Percentiles rank a stretch among this genome's conserved stretches.
Conservation (phyloP, 2,113 vertebrate genomes). For the Sylvietta virens region DNA sequence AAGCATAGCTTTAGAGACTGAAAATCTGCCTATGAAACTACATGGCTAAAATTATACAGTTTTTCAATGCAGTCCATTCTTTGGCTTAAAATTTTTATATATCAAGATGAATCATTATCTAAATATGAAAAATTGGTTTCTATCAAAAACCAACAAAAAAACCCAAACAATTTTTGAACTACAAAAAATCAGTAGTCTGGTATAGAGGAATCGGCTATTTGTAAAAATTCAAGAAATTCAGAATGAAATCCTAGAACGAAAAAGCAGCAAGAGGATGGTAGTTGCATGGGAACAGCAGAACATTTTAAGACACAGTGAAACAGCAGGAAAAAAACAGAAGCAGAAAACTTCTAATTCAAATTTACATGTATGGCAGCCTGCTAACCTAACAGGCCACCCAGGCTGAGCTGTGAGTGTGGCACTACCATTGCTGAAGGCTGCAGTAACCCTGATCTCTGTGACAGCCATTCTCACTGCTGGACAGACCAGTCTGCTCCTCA, state of each 20-base stretch:
- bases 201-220: background rate
- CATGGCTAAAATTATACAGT: background rate
- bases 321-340: background rate
- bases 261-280: background rate
- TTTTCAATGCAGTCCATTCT: background rate
- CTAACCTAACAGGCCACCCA: background rate
- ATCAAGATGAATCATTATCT: background rate
- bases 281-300: background rate
- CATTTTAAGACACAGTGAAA: background rate
- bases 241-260: background rate
- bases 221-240: background rate
- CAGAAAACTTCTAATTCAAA: background rate
- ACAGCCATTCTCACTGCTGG: background rate
- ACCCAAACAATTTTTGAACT: background rate
- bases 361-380: background rate
- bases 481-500: background rate
- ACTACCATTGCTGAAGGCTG: fast-evolving
- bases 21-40: background rate
- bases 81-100: background rate
- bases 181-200: background rate
- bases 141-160: background rate
- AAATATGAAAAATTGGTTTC: background rate
- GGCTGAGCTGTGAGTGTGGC: background rate
- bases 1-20: background rate
- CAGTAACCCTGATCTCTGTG: background rate